Base-by-base conservation (phyloP, 2,113 vertebrate species). In the Rhinoderma darwinii region DNA sequence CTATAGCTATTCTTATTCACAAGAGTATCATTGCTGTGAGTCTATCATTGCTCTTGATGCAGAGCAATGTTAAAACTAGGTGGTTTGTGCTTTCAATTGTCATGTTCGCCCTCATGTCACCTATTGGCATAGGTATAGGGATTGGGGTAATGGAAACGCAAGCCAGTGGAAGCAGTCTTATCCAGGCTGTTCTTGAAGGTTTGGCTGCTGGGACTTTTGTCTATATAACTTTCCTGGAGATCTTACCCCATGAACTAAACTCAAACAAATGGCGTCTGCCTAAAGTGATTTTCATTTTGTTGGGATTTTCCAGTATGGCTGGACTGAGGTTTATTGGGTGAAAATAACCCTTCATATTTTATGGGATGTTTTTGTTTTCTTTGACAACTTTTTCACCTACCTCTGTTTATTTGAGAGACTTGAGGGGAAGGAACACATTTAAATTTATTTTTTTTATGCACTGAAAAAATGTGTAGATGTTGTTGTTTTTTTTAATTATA, bases 221-320 rank as follows among this genome's bases (percentile, higher is more conserved):
- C 76, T 96, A 96, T 88, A 94, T 96, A 91, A 96, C 96, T 82
- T 96, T 96, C 82, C 77, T 96, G 73, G 96, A 96, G 89, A 96
- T 96, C 90, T 91, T 96, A 56, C 96, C 96, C 0, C 95, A 96
- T 7, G 95, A 96, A 84, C 94, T 96, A 66, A 95, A 94, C 90
- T 93, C 93, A 0, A 91, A 94, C 0, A 93, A 91, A 82, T 88
- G 90, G 80, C 95, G 93, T 87, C 90, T 96, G 12, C 94, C 94
- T 83, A 96, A 96, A 89, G 94, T 95, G 44, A 72, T 96, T 20
- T 95, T 95, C 89, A 91, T 96, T 83, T 88, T 96, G 86, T 80
- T 95, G 76, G 96, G 95, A 50, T 96, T 96, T 90, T 91, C 89
- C 0, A 12, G 92, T 82, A 96, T 96, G 95, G 94, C 94, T 0